Percentiles rank a stretch among this genome's conserved stretches.
Evolutionary conservation across 2,797 vertebrate species (phyloP).

Genomic region (Oryzias sinensis): DNA sequence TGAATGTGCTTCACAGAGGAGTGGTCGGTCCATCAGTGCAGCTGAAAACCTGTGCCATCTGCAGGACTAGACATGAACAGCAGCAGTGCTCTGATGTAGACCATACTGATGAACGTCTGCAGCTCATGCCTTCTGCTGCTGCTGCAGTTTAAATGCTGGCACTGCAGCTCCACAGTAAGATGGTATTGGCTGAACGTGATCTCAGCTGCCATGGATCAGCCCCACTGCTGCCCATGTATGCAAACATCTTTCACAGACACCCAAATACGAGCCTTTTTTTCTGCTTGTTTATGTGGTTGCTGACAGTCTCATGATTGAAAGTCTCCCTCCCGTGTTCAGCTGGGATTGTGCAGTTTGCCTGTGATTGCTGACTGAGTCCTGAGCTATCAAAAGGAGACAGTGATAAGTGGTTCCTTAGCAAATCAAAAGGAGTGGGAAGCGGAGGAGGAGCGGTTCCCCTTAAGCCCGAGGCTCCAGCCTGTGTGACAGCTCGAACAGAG

Average conservation of each 20-base stretch:
- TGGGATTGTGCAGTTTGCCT: conserved; percentile 16
- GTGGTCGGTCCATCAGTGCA: conserved; percentile 8
- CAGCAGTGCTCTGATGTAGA: conserved; percentile 6
- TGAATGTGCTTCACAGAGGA: conserved; percentile 3
- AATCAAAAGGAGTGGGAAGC: conserved; percentile 12
- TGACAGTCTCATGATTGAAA: conserved; percentile 32
- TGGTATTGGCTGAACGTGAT: background rate
- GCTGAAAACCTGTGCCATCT: conserved; percentile 20
- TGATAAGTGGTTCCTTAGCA: conserved; percentile 39
- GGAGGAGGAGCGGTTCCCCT: conserved; percentile 11
- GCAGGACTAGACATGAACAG: conserved; percentile 4
- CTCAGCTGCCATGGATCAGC: conserved; percentile 6
- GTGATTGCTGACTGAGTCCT: conserved; percentile 49
- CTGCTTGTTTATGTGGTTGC: conserved; percentile 12
- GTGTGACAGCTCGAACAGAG: conserved; percentile 94
- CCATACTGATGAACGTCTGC: conserved; percentile 5
- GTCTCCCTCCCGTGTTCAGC: conserved; percentile 46
- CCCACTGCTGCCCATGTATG: background rate
- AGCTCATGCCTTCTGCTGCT: conserved; percentile 13
- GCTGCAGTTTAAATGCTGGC: conserved; percentile 8
- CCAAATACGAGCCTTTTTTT: conserved; percentile 4
- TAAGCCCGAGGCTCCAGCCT: conserved; percentile 90
- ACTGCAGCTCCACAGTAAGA: conserved; percentile 3
- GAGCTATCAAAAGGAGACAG: conserved; percentile 41
- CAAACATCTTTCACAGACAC: conserved; percentile 15